These are phyloP conservation scores for Hydrotaea cyrtoneurina DNA, from an alignment of 2,888 invertebrate species.

Conservation along the genomic window DNA sequence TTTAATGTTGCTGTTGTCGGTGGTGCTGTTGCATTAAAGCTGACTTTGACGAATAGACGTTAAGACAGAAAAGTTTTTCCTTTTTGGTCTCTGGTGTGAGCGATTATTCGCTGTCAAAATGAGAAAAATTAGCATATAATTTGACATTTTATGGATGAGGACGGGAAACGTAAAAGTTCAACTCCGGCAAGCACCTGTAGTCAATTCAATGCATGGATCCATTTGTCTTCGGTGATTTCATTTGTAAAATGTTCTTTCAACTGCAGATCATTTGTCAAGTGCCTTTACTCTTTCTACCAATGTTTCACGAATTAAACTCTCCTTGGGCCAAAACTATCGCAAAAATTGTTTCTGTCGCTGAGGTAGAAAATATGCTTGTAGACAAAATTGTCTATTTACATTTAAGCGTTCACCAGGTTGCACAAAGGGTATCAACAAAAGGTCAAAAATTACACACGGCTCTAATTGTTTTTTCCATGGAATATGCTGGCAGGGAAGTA, in stretches of 20 bases:
- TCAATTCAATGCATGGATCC: background rate
- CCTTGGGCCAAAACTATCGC: background rate
- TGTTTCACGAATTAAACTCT: background rate
- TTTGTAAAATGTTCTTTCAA: background rate
- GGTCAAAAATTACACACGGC: too few species aligned
- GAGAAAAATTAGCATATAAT: constrained; percentile 9
- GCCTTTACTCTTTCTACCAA: background rate
- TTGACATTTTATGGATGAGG: background rate
- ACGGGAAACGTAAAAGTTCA: background rate
- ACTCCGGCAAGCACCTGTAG: background rate
- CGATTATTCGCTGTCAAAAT: constrained; percentile 1
- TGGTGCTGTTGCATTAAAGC: background rate
- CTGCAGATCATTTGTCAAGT: constrained; percentile 2
- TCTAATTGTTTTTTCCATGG: too few species aligned
- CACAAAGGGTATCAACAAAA: too few species aligned
- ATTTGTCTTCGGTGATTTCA: background rate
- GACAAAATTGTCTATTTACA: too few species aligned
- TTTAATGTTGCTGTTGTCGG: background rate
- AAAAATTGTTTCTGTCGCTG: background rate
- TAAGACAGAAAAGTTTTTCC: background rate
- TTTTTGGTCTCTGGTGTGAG: background rate
- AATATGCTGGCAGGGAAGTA: too few species aligned
- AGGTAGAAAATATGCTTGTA: too few species aligned
- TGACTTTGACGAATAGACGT: background rate
- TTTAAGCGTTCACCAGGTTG: too few species aligned